Conservation (phyloP, 2,113 vertebrate genomes). For the Pipra filicauda region DNA sequence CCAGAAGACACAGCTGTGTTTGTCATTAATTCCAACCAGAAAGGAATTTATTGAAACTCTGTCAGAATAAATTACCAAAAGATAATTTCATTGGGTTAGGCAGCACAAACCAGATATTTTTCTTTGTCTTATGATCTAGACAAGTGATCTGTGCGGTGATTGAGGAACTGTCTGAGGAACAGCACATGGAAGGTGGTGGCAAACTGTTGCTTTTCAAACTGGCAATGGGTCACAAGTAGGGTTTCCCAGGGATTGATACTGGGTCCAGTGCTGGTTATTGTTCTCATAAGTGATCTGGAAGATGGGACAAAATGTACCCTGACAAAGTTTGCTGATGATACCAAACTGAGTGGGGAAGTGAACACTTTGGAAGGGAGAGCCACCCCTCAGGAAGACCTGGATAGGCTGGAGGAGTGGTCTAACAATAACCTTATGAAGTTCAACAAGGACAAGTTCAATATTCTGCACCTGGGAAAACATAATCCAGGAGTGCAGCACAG, state of each 20-base stretch:
- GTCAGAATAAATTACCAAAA: not conserved
- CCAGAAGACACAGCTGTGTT: not conserved
- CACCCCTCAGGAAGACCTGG: rapidly evolving
- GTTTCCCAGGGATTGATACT: not conserved
- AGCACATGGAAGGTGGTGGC: not conserved
- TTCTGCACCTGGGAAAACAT: not conserved
- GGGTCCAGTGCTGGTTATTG: not conserved
- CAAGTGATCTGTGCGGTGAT: not conserved
- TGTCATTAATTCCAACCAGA: not conserved
- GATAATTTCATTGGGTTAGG: not conserved
- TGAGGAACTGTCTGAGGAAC: not conserved
- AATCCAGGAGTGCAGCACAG: not conserved
- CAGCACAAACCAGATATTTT: not conserved
- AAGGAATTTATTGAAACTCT: not conserved
- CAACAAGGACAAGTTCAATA: not conserved
- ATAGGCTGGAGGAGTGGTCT: not conserved
- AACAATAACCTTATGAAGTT: not conserved
- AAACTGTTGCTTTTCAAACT: not conserved
- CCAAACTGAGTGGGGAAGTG: not conserved
- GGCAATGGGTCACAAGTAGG: rapidly evolving
- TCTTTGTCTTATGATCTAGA: not conserved
- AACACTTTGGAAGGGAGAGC: not conserved
- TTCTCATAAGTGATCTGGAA: not conserved
- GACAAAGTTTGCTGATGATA: not conserved
- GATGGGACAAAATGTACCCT: not conserved